Base-by-base conservation (phyloP, 2,797 vertebrate genomes). In the Zenarchopterus dispar region DNA sequence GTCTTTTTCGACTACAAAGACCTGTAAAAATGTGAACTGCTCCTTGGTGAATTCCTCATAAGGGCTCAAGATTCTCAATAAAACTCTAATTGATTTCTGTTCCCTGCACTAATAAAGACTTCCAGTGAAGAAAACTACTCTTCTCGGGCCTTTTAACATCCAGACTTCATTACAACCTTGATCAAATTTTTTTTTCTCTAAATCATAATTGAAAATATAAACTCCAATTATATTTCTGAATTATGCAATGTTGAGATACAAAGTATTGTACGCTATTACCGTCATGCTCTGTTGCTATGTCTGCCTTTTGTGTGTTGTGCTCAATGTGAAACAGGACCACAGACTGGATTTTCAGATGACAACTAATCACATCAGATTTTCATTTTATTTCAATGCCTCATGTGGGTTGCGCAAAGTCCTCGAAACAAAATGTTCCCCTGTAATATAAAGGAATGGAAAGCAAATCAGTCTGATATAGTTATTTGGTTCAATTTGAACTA, bases 71-170 rank as follows among this genome's bases (percentile, higher is more conserved):
- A 75, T 74, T 88, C 77, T 81, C 80, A 56, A 83, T 89, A 88
- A 85, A 88, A 86, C 57, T 73, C 59, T 86, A 87, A 90, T 89
- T 85, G 84, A 91, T 89, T 89, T 85, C 69, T 76, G 75, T 84
- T 62, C 62, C 43, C 58, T 60, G 63, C 73, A 85, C 86, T 84
- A 87, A 90, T 84, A 86, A 86, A 85, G 86, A 83, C 75, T 73
- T 75, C 66, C 58, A 57, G 78, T 67, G 53, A 73, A 80, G 66
- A 72, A 78, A 88, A 86, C 70, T 77, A 72, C 78, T 77, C 80
- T 78, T 73, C 36, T 5, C 83, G 84, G 86, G 89, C 73, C 70
- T 75, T 85, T 86, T 65, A 77, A 75, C 61, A 76, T 69, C 52
- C 61, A 67, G 61, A 73, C 66, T 76, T 89, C 73, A 87, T 86